Evolutionary conservation across 2,797 vertebrate species (phyloP).

Genomic region (Bovichtus diacanthus): DNA sequence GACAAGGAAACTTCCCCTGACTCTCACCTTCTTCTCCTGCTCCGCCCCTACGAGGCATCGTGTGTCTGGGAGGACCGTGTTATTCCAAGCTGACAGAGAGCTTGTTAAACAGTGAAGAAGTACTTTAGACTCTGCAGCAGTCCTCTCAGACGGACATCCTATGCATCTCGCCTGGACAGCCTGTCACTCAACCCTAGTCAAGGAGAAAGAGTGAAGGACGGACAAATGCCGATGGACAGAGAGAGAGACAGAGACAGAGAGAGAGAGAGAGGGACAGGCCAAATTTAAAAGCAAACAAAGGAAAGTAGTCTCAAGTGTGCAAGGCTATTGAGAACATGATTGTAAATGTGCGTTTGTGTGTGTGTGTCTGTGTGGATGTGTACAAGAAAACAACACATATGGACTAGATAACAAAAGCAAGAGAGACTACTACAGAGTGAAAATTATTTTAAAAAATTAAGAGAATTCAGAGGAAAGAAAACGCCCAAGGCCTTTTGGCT

Average conservation of each 20-base stretch:
- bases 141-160: constrained; percentile 29
- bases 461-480: constrained; percentile 41
- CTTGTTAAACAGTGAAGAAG: constrained; percentile 52
- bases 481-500: constrained; percentile 42
- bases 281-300: constrained; percentile 22
- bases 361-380: too few relatives aligned
- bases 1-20: constrained; percentile 10
- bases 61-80: neutral
- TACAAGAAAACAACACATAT: neutral
- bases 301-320: neutral
- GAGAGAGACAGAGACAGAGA: too few relatives aligned
- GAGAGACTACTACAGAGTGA: neutral
- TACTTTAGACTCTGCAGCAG: constrained; percentile 34
- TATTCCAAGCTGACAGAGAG: constrained; percentile 53
- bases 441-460: constrained; percentile 54
- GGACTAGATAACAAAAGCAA: neutral
- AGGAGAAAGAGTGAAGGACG: constrained; percentile 27
- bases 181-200: constrained; percentile 50
- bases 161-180: constrained; percentile 31
- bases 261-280: neutral
- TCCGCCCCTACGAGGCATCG: constrained; percentile 10
- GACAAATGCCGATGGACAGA: constrained; percentile 30
- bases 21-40: constrained; percentile 2
- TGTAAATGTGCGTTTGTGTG: too few relatives aligned
- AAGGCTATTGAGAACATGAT: neutral